Base-by-base conservation (phyloP, 2,888 invertebrate species). In the Chydorus sphaericus region DNA sequence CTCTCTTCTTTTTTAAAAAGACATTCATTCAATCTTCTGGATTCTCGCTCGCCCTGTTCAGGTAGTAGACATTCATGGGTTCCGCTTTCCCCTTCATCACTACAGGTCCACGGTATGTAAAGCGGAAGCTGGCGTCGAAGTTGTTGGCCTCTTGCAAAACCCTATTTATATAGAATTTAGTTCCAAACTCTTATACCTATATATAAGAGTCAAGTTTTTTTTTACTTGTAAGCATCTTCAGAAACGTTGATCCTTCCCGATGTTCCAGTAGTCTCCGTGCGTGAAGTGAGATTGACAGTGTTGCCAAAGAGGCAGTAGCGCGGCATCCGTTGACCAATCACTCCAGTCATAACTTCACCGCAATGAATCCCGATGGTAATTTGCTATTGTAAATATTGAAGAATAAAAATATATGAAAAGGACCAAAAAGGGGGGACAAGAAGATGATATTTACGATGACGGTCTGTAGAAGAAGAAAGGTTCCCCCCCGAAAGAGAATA, bases 351-450 rank as follows among this genome's bases (percentile, higher is more conserved):
- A 20, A 90, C 91, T 69, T 92, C 92, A 0, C 92, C 92, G 2
- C 89, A 87, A 67, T 93, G 92, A 61, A 93, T 89, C 3, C 92
- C 92, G 65, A 93, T 91, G 18, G 92, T 92, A 60, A 93, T 87
- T 74, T 83, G 81, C 90, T 91, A 70, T 30, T 28, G 1, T 18
- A 31, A n/a, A n/a, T n/a, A n/a, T n/a, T n/a, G n/a, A n/a, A n/a
- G n/a, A n/a, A n/a, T n/a, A n/a, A n/a, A n/a, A 20, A 14, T n/a
- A 38, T n/a, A 14, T n/a, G n/a, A n/a, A 20, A n/a, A 2, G 26
- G 20, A 44, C 1, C n/a, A n/a, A 44, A 18, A 44, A 10, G 26
- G 20, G 14, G 44, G 26, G 20, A 44, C 1, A 38, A 37, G 37
- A 37, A n/a, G n/a, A n/a, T n/a, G n/a, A n/a, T n/a, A n/a, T n/a